Base-by-base conservation (phyloP, 2,888 invertebrate genomes). In the Pteria penguin region DNA sequence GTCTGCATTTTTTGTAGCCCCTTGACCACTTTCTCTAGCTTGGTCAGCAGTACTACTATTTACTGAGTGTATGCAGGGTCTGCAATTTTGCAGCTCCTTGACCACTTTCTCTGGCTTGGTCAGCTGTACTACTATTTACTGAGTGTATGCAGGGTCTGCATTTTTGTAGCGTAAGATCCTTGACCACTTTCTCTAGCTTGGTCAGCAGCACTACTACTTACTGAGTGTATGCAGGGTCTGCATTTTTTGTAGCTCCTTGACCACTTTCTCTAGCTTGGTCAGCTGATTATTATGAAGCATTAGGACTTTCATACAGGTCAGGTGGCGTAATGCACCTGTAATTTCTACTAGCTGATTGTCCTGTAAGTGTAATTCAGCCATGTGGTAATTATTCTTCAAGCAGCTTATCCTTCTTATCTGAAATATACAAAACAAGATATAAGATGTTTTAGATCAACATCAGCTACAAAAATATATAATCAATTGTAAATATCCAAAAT, bases 251-350 rank as follows among this genome's bases (percentile, higher is more conserved):
- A 91, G 86, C 72, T 91, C 91, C 24, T 80, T 79, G 33, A 88
- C 81, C 29, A 89, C 85, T 57, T 73, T 79, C 27, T 89, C 89
- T 5, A 91, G 85, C 69, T 89, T 87, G 31, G 88, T 87, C 24
- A 91, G 85, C 74, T 90, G 90, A 70, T 91, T 91, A 80, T 90
- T 90, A 55, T 91, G 89, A 18, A 91, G 82, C 83, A 88, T 86
- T 29, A 90, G 86, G 11, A 87, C 83, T 68, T 85, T 68, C 3
- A 91, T 81, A 72, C 84, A 86, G 0, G 89, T 90, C 8, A 91
- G 79, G 60, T 91, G 90, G 8, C 80, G 79, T 26, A 91, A 70
- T 5, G 86, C 81, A 0, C 89, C 90, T 18, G 72, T 79, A 2
- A 91, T 84, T 26, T 87, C 88, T 3, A 83, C 83, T 32, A 91